phyloP scores from a whole-genome alignment of 2,113 vertebrate species.

The Xiphophorus hellerii region DNA sequence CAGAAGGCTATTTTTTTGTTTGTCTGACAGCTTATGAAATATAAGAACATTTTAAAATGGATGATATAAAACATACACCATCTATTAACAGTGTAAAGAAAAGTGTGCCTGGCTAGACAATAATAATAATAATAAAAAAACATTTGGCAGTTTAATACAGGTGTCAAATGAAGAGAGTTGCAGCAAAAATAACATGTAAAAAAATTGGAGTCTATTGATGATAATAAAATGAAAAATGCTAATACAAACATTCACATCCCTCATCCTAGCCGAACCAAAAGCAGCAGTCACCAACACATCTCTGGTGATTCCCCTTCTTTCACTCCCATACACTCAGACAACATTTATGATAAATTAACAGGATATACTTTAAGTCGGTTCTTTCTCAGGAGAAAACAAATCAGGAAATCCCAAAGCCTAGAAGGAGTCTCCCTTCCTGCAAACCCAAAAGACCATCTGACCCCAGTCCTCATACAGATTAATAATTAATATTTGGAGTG shows the following conservation, averaged over 20 bases:
- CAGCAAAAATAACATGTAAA: neutral
- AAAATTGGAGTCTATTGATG: slow-evolving; percentile 1
- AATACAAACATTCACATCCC: neutral
- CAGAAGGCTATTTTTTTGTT: neutral
- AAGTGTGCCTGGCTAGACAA: neutral
- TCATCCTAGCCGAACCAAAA: neutral
- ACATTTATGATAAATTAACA: neutral
- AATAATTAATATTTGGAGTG: neutral
- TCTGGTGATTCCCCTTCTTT: neutral
- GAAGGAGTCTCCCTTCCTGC: neutral
- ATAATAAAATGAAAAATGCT: slow-evolving; percentile 26
- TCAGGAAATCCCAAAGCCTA: neutral
- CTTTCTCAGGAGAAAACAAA: neutral
- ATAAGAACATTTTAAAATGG: neutral
- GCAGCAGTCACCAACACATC: neutral
- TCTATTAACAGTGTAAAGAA: neutral
- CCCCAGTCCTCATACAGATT: neutral
- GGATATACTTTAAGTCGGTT: neutral
- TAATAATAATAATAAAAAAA: neutral
- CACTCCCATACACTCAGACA: neutral
- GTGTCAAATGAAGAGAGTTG: slow-evolving; percentile 29
- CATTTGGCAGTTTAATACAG: slow-evolving; percentile 27
- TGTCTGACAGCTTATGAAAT: neutral
- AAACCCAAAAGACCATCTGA: neutral
- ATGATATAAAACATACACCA: neutral